Conservation (phyloP, 1,140 invertebrate species). For the Oscheius sp. region DNA sequence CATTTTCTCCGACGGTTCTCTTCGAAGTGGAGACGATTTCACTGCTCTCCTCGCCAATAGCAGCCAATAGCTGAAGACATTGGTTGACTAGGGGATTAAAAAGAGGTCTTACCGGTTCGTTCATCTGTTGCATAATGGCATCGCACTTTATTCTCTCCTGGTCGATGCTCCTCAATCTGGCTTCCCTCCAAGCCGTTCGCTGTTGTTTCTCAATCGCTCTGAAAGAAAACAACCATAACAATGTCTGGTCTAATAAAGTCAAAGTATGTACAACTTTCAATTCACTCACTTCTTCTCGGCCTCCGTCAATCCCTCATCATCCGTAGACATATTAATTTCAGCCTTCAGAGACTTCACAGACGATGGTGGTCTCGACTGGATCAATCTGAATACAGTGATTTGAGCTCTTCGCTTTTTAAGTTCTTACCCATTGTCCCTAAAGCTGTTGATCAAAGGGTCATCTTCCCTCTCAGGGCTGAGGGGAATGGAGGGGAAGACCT, state of each 20-base stretch:
- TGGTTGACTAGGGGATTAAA: too few relatives aligned
- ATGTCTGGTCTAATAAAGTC: not conserved
- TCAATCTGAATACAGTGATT: not conserved
- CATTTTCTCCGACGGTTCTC: too few relatives aligned
- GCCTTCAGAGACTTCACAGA: not conserved
- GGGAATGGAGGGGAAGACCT: not conserved
- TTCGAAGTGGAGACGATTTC: too few relatives aligned
- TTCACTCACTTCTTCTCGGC: not conserved
- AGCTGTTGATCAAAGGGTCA: not conserved
- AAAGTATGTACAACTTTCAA: too few relatives aligned
- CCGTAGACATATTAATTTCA: not conserved
- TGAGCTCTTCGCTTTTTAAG: not conserved
- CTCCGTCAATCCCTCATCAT: not conserved
- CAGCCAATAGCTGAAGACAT: too few relatives aligned
- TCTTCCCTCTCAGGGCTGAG: conserved; percentile 4
- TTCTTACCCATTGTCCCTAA: not conserved
- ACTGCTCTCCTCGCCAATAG: too few relatives aligned
- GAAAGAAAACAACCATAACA: not conserved
- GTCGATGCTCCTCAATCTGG: not conserved
- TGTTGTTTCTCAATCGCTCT: not conserved
- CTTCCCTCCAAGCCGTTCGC: not conserved
- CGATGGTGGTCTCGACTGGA: not conserved
- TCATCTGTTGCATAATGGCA: conserved; percentile 1
- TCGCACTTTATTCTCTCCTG: not conserved
- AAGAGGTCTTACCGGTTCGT: not conserved